Base-by-base conservation (phyloP, 1,140 invertebrate species). In the Trinorchestia longiramus region DNA sequence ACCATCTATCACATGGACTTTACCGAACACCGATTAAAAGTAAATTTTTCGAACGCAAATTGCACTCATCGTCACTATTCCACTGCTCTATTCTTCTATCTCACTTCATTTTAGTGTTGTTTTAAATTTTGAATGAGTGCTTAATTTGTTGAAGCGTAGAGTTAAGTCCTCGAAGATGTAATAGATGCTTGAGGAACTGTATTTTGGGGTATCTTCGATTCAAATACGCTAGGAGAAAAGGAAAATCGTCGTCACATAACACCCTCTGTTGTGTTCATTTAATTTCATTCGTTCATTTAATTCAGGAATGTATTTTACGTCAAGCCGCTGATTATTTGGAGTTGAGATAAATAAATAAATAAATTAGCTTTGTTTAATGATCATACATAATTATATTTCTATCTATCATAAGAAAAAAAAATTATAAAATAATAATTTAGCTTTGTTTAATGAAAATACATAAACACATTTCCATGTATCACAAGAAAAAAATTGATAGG, bases 11-110 rank as follows among this genome's bases (percentile, higher is more conserved):
- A 91, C 88, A 44, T 91, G 88, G 19, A 44, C 88, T 77, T 77
- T 91, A 91, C 88, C 19, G 88, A 91, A 91, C 88, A 42, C 88
- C 19, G 88, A 91, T 91, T 91, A 91, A 91, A 91, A 91, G 88
- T 91, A 44, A 44, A 91, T 91, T 91, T 91, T 91, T 91, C 87
- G 88, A 17, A 44, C 88, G 19, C 43, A 36, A 91, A 91, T 91
- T 91, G 28, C 88, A 91, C 43, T 43, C 41, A 91, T 91, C 88
- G 41, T 91, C 88, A 44, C 19, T 36, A 3, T 77, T 19, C 8
- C 8, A 77, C 62, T 3, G 28, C 62, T 28, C 28, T 77, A 77
- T 23, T 36, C 36, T 28, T 77, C 36, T 1, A 28, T 77, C 62
- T 77, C 28, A 15, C 36, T 77, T n/a, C n/a, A n/a, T n/a, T 77